These are phyloP conservation scores for Microplitis demolitor DNA, from an alignment of 1,140 invertebrate species.

Conservation along the genomic window DNA sequence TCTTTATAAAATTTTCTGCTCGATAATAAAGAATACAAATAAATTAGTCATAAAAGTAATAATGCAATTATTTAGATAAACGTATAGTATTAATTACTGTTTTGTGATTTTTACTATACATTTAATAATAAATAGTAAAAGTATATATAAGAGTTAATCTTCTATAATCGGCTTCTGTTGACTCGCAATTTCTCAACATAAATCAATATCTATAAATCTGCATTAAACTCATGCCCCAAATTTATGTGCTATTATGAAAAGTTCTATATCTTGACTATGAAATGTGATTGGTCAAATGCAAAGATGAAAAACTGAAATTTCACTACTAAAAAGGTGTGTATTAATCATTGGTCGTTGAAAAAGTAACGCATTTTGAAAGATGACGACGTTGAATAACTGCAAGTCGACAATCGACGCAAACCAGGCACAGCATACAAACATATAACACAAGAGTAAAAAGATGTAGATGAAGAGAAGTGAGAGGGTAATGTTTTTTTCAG, in stretches of 20 bases:
- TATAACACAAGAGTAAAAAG: not conserved
- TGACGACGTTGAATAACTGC: not conserved
- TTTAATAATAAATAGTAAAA: too few species aligned
- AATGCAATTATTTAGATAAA: too few species aligned
- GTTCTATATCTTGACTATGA: not conserved
- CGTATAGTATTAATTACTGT: too few species aligned
- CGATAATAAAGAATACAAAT: too few species aligned
- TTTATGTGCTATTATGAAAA: not conserved
- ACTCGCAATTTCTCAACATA: not conserved
- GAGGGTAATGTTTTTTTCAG: constrained; percentile 27
- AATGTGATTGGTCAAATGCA: not conserved
- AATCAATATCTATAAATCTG: not conserved
- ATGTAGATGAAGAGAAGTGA: not conserved
- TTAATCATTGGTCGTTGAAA: not conserved
- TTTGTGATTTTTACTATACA: too few species aligned
- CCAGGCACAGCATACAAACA: constrained; percentile 3
- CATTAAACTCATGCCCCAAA: not conserved
- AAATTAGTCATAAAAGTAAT: too few species aligned
- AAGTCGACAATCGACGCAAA: constrained; percentile 7
- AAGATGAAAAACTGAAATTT: not conserved
- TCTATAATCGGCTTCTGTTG: not conserved
- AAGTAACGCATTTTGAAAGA: not conserved
- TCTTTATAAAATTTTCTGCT: too few species aligned
- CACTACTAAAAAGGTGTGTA: too few species aligned
- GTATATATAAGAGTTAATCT: not conserved